These are phyloP conservation scores for Patella ulyssiponensis DNA, from an alignment of 2,888 invertebrate species.

Conservation along the genomic window DNA sequence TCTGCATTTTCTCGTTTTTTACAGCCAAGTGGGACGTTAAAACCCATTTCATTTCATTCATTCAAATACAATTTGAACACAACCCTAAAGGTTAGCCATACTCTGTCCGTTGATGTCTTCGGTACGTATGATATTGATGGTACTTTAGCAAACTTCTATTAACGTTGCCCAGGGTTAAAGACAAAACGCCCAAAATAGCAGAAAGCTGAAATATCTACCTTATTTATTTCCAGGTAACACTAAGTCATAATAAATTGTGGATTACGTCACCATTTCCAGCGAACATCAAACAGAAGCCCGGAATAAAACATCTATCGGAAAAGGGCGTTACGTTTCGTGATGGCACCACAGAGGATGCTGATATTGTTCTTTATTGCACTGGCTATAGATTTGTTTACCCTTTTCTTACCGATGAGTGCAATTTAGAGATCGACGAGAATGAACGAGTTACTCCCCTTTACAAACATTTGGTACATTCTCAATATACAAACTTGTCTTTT, in stretches of 20 bases:
- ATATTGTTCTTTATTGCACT: slow-evolving; percentile 82
- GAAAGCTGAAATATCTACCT: too few relatives aligned
- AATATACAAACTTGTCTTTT: slow-evolving; percentile 85
- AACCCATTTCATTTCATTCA: too few relatives aligned
- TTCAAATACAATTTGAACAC: too few relatives aligned
- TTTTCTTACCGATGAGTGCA: slow-evolving; percentile 81
- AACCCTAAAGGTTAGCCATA: too few relatives aligned
- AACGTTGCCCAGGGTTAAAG: too few relatives aligned
- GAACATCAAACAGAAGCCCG: slow-evolving; percentile 62
- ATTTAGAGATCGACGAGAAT: slow-evolving; percentile 79
- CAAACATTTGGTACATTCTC: slow-evolving; percentile 87
- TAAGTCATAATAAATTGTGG: slow-evolving; percentile 60
- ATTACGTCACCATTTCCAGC: slow-evolving; percentile 50
- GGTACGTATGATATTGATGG: too few relatives aligned
- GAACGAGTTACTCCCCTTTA: slow-evolving; percentile 88
- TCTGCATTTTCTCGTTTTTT: too few relatives aligned
- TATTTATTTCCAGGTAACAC: slow-evolving; percentile 53
- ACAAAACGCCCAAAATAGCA: too few relatives aligned
- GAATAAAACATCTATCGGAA: slow-evolving; percentile 48
- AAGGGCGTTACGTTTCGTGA: slow-evolving; percentile 74
- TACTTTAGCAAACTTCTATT: too few relatives aligned
- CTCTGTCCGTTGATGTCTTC: too few relatives aligned
- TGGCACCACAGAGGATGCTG: slow-evolving; percentile 77
- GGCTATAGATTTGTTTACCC: slow-evolving; percentile 85
- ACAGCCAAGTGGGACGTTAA: too few relatives aligned